A percentile compares a stretch with the other conserved stretches of the same genome.
Conservation (phyloP, 2,888 invertebrate genomes). For the Loripinus fragilis region DNA sequence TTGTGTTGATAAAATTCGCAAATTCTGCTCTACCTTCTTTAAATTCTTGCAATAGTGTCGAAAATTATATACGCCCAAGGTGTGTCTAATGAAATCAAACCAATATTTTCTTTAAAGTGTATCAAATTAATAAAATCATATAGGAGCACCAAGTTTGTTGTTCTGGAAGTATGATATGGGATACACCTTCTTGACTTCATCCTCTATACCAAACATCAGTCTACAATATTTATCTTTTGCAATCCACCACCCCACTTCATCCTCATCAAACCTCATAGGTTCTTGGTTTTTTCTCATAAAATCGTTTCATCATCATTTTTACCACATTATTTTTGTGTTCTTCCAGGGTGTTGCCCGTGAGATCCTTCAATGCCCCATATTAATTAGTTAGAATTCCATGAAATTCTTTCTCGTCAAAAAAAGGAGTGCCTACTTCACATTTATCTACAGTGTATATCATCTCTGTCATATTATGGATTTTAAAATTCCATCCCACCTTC, state of each 20-base stretch:
- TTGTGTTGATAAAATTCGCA: too few species aligned
- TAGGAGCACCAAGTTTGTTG: not conserved
- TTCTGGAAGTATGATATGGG: not conserved
- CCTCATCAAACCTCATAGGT: not conserved
- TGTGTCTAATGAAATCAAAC: not conserved
- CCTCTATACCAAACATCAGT: not conserved
- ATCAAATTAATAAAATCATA: not conserved
- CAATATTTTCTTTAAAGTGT: not conserved
- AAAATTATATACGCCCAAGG: not conserved
- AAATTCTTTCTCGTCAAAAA: too few species aligned
- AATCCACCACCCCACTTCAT: not conserved
- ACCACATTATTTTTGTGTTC: not conserved
- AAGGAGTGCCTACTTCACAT: too few species aligned
- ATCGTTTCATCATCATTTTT: not conserved
- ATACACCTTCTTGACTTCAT: not conserved
- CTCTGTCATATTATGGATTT: too few species aligned
- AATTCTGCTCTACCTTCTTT: too few species aligned
- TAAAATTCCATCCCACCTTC: too few species aligned
- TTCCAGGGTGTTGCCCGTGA: not conserved
- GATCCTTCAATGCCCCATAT: not conserved
- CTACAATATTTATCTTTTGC: not conserved
- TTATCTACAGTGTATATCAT: too few species aligned
- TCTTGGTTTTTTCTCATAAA: not conserved
- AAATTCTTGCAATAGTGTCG: too few species aligned
- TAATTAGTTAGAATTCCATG: too few species aligned